Evolutionary conservation across 2,113 vertebrate species (phyloP).

Genomic region (Chunga burmeisteri): DNA sequence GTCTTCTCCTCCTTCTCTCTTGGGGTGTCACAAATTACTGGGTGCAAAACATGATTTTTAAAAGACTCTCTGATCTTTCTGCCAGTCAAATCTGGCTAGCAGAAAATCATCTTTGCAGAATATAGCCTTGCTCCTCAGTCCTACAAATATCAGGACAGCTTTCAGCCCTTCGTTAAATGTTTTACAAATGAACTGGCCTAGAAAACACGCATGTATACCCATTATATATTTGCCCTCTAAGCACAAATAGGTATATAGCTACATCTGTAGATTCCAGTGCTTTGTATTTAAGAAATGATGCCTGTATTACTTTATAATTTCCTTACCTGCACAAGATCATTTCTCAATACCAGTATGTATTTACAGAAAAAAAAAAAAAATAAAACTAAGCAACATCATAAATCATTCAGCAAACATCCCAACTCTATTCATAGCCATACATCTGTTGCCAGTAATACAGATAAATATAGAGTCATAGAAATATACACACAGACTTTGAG

Average conservation of each 20-base stretch:
- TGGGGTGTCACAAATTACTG: not conserved
- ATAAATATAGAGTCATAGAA: conserved; percentile 80
- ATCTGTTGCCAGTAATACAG: conserved; percentile 77
- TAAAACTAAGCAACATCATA: conserved; percentile 59
- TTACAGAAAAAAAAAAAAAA: conserved; percentile 56
- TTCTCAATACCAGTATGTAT: not conserved
- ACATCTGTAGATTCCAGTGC: not conserved
- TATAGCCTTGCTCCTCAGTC: not conserved
- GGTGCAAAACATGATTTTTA: not conserved
- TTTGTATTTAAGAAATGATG: not conserved
- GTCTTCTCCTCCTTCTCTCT: not conserved
- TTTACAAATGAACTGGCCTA: conserved; percentile 6
- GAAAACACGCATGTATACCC: not conserved
- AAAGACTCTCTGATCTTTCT: not conserved
- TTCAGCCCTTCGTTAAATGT: not conserved
- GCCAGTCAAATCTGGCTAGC: not conserved
- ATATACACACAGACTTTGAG: conserved; percentile 74
- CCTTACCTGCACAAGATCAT: not conserved
- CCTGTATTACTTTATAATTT: not conserved
- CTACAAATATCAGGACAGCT: not conserved
- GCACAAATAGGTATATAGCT: not conserved
- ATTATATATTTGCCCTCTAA: not conserved
- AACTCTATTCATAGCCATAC: conserved; percentile 76
- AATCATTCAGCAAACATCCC: conserved; percentile 68
- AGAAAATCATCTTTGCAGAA: not conserved